Evolutionary conservation across 2,113 vertebrate genomes (phyloP), one percentile per base, ranked within the genome.

Genomic region (Zosterops lateralis): DNA sequence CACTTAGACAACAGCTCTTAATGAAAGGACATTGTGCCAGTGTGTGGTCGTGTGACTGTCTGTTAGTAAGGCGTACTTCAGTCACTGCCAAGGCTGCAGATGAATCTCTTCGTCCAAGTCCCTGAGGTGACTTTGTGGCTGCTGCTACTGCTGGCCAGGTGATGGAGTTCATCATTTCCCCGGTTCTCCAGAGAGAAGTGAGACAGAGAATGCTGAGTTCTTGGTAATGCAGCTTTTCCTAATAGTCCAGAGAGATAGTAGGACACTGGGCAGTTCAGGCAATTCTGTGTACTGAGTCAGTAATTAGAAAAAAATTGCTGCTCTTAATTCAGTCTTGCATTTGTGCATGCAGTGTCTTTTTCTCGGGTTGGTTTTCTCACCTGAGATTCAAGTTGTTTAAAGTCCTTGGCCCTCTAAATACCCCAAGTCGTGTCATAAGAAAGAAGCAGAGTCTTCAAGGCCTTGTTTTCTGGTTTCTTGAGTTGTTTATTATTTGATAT

Each of bases 1-100:
- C 97, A 97, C 97, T 98, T 97, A 97, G 97, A 96, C 92, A 97
- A 92, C 89, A 96, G 94, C 95, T 97, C 96, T 97, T 93, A 90
- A 93, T 97, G 90, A 97, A 96, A 95, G 96, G 96, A 96, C 95
- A 95, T 91, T 84, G 95, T 97, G 96, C 95, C 96, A 96, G 87
- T 94, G 85, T 95, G 85, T 97, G 92, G 87, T 89, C 29, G 91
- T 96, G 88, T 92, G 95, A 95, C 95, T 96, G 87, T 89, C 85
- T 93, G 89, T 96, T 96, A 95, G 93, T 72, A 95, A 97, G 93
- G 89, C 72, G 72, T 90, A 81, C 94, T 92, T 88, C 57, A 95
- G 91, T 79, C 5, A 60, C 94, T 97, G 96, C 94, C 94, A 96
- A 93, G 56, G 29, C 91, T 97, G 95, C 31, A 66, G 97, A 96